Conservation (phyloP, 2,113 vertebrate species). For the Oryzias javanicus region DNA sequence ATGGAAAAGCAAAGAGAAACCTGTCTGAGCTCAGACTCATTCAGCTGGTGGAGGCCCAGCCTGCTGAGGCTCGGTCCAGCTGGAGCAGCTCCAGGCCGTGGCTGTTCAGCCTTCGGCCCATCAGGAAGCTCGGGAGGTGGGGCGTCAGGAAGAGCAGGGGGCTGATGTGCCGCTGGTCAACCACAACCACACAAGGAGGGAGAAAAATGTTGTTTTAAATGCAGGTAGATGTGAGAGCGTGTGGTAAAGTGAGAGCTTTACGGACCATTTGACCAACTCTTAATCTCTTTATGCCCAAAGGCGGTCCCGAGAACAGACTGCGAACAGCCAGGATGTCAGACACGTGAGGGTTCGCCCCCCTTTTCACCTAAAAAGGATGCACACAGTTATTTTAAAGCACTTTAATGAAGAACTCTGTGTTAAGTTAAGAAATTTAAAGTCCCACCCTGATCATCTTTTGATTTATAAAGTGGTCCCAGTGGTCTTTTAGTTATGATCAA, state of each 20-base stretch:
- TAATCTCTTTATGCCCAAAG: slow-evolving; percentile 78
- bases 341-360: slow-evolving; percentile 75
- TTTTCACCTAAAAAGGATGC: slow-evolving; percentile 77
- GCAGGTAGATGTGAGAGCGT: not conserved
- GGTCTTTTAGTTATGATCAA: no score
- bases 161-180: slow-evolving; percentile 82
- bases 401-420: no score
- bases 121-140: slow-evolving; percentile 75
- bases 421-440: no score
- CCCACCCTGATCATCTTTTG: no score
- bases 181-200: not conserved
- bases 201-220: not conserved
- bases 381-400: not conserved
- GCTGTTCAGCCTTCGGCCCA: slow-evolving; percentile 78
- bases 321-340: slow-evolving; percentile 80
- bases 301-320: slow-evolving; percentile 76
- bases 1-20: slow-evolving; percentile 65
- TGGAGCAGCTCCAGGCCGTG: slow-evolving; percentile 82
- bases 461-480: no score
- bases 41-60: slow-evolving; percentile 81
- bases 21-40: slow-evolving; percentile 80
- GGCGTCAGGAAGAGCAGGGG: slow-evolving; percentile 85
- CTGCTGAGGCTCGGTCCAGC: slow-evolving; percentile 84
- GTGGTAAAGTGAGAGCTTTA: slow-evolving; percentile 1
- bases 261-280: slow-evolving; percentile 79